A percentile compares a stretch with the other conserved stretches of the same genome.
Conservation (phyloP, 1,140 invertebrate genomes). For the Pogonomyrmex californicus region DNA sequence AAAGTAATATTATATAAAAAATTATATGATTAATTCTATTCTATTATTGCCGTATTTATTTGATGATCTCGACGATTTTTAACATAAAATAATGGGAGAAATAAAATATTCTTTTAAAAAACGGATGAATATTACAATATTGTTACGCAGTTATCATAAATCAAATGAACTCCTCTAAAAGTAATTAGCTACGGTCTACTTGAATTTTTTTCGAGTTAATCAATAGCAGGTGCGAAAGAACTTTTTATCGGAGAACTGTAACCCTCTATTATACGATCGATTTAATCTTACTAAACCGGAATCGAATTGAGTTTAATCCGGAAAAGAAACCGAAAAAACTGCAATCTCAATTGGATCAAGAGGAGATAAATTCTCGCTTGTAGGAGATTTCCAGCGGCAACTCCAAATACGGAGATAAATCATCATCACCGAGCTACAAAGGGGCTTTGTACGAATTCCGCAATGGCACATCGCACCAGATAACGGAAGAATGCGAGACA, state of each 20-base stretch:
- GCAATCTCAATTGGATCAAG: constrained; percentile 48
- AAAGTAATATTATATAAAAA: background rate
- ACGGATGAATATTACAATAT: background rate
- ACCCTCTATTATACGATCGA: background rate
- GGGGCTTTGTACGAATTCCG: constrained; percentile 38
- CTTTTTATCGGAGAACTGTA: constrained; percentile 1
- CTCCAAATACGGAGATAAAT: constrained; percentile 46
- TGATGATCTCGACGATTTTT: background rate
- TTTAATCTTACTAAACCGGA: constrained; percentile 38
- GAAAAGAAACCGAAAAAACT: constrained; percentile 5
- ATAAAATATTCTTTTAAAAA: constrained; percentile 2
- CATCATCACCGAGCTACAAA: constrained; percentile 55
- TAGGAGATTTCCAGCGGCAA: constrained; percentile 22
- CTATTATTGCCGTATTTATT: background rate
- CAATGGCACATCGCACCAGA: constrained; percentile 33
- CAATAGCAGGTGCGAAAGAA: background rate
- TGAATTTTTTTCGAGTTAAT: constrained; percentile 8
- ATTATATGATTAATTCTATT: background rate
- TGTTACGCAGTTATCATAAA: background rate
- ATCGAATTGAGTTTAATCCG: constrained; percentile 47
- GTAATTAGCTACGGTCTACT: background rate
- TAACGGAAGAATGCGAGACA: constrained; percentile 24
- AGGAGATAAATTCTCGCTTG: constrained; percentile 43
- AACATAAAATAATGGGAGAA: background rate
- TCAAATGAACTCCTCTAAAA: background rate